These are phyloP conservation scores for Hippoglossus hippoglossus DNA, from an alignment of 2,797 vertebrate species.

Conservation along the genomic window DNA sequence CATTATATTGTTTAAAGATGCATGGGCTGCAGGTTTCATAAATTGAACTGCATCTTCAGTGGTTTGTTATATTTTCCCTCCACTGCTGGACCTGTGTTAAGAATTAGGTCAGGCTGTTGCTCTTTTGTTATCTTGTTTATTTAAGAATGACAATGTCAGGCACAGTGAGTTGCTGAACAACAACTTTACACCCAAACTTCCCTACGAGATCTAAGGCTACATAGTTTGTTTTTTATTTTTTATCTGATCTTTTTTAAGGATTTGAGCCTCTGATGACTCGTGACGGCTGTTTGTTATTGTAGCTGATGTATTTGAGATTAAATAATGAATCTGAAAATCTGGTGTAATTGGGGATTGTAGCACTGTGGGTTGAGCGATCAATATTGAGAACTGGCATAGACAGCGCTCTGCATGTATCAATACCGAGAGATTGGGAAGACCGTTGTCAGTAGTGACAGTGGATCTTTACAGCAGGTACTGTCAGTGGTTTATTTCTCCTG, in stretches of 20 bases:
- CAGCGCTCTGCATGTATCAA: conserved; percentile 5
- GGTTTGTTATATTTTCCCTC: conserved; percentile 31
- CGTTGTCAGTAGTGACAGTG: conserved; percentile 2
- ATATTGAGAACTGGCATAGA: conserved; percentile 7
- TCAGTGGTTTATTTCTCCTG: neutral
- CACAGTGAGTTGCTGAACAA: neutral
- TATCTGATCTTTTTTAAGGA: too few relatives aligned
- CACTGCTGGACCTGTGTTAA: conserved; percentile 11
- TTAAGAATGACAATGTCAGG: conserved; percentile 32
- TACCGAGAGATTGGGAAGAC: conserved; percentile 10
- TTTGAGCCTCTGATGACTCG: neutral
- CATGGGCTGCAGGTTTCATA: conserved; percentile 27
- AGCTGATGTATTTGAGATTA: neutral
- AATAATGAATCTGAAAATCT: neutral
- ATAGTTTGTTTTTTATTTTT: neutral
- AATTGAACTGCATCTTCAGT: conserved; percentile 42
- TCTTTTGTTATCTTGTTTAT: conserved; percentile 39
- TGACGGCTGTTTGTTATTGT: neutral
- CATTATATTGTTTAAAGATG: conserved; percentile 10
- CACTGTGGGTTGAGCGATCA: neutral
- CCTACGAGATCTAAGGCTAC: too few relatives aligned
- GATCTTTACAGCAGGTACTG: conserved; percentile 4
- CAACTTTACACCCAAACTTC: too few relatives aligned
- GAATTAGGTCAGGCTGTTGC: conserved; percentile 39
- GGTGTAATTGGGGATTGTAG: neutral